phyloP scores from a whole-genome alignment of 2,888 invertebrate genomes.

The Brachypterus glaber region DNA sequence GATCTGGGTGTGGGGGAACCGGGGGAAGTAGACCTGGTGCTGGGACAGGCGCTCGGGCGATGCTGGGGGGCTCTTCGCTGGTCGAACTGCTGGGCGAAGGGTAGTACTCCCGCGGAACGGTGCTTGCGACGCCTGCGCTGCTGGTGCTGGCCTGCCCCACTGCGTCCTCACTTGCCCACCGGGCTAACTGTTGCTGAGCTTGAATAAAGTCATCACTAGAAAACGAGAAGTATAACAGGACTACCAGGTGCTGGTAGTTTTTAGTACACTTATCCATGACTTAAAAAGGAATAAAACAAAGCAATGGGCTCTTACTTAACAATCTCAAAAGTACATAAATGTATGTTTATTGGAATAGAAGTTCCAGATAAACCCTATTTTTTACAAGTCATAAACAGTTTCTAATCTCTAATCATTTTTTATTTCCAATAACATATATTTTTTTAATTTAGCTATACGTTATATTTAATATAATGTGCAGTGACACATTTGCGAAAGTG shows the following conservation, averaged over 20 bases:
- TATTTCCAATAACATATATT: too few species aligned
- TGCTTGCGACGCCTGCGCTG: slow-evolving; percentile 37
- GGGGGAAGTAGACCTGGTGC: slow-evolving; percentile 33
- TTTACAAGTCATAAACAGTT: too few species aligned
- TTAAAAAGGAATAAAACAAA: too few species aligned
- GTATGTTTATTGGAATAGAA: too few species aligned
- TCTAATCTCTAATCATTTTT: too few species aligned
- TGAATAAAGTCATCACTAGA: slow-evolving; percentile 96
- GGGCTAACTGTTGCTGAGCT: slow-evolving; percentile 94
- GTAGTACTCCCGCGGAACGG: slow-evolving; percentile 48
- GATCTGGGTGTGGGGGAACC: slow-evolving; percentile 36
- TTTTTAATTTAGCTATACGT: too few species aligned
- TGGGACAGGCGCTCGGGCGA: slow-evolving; percentile 44
- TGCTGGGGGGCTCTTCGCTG: slow-evolving; percentile 47
- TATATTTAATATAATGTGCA: too few species aligned
- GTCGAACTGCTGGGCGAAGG: slow-evolving; percentile 48
- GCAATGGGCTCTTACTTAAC: too few species aligned
- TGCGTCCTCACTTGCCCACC: slow-evolving; percentile 84
- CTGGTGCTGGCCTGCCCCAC: slow-evolving; percentile 34
- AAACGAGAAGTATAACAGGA: slow-evolving; percentile 68
- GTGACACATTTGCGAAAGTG: too few species aligned
- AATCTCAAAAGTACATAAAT: too few species aligned
- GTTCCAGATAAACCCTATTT: too few species aligned
- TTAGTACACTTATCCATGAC: too few species aligned
- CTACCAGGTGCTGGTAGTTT: slow-evolving; percentile 40